These are phyloP conservation scores for Saccopteryx bilineata DNA, from an alignment of 2,113 vertebrate species.

Conservation along the genomic window DNA sequence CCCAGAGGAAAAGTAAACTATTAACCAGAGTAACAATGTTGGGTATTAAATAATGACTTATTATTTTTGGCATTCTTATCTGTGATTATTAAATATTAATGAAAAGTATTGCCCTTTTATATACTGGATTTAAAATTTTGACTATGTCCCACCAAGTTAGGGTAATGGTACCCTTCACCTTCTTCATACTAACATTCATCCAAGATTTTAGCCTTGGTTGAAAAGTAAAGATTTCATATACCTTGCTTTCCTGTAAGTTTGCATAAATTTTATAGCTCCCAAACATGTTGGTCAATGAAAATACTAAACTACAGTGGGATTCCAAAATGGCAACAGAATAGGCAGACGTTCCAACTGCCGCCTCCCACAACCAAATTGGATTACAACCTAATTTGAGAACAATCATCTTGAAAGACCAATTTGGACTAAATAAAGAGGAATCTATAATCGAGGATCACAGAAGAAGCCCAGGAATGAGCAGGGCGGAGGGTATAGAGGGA, in stretches of 20 bases:
- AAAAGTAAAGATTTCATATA: not conserved
- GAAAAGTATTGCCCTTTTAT: not conserved
- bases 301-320: not conserved
- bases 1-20: not conserved
- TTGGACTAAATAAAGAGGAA: too few relatives aligned
- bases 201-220: constrained; percentile 10
- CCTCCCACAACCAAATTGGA: too few relatives aligned
- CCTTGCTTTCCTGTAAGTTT: not conserved
- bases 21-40: not conserved
- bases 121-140: not conserved
- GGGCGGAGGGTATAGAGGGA: too few relatives aligned
- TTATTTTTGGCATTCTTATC: not conserved
- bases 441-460: too few relatives aligned
- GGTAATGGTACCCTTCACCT: not conserved
- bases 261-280: not conserved
- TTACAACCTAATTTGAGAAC: too few relatives aligned
- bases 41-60: constrained; percentile 23
- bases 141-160: not conserved
- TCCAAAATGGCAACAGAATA: too few relatives aligned
- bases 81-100: constrained; percentile 30
- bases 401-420: too few relatives aligned
- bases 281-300: not conserved
- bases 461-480: too few relatives aligned
- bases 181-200: not conserved
- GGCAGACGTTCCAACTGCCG: too few relatives aligned